These are phyloP conservation scores for Coelopa pilipes DNA, from an alignment of 2,888 invertebrate species.

Conservation along the genomic window DNA sequence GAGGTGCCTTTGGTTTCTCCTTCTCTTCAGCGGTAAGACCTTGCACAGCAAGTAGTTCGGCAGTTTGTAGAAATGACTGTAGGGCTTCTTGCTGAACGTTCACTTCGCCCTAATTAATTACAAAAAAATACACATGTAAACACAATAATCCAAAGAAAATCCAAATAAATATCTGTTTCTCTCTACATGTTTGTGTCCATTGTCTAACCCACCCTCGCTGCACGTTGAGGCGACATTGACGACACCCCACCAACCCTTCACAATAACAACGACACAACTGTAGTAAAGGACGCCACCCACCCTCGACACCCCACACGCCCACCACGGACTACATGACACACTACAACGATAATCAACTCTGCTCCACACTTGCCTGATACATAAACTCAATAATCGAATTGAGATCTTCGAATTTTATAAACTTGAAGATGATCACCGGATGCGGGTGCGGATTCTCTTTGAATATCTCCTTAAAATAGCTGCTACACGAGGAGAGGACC, in stretches of 20 bases:
- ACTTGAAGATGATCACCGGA: slow-evolving; percentile 83
- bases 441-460: slow-evolving; percentile 84
- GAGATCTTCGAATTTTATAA: slow-evolving; percentile 81
- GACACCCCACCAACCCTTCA: neutral
- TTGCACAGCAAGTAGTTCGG: slow-evolving; percentile 80
- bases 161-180: too few species aligned
- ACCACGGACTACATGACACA: neutral
- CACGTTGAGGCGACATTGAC: too few species aligned
- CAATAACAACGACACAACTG: neutral
- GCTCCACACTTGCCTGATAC: slow-evolving; percentile 70
- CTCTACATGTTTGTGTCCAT: too few species aligned
- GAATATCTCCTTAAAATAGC: slow-evolving; percentile 79
- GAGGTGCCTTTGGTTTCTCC: slow-evolving; percentile 63
- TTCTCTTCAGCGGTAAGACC: slow-evolving; percentile 73
- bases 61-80: slow-evolving; percentile 81
- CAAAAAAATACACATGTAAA: neutral
- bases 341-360: neutral
- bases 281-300: neutral
- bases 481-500: slow-evolving; percentile 85
- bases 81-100: slow-evolving; percentile 83
- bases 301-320: neutral
- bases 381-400: slow-evolving; percentile 83
- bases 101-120: slow-evolving; percentile 74
- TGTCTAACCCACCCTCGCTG: too few species aligned
- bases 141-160: too few species aligned